Evolutionary conservation across 1,140 invertebrate species (phyloP), one percentile per base, ranked within the genome.

Genomic region (Polyergus mexicanus): DNA sequence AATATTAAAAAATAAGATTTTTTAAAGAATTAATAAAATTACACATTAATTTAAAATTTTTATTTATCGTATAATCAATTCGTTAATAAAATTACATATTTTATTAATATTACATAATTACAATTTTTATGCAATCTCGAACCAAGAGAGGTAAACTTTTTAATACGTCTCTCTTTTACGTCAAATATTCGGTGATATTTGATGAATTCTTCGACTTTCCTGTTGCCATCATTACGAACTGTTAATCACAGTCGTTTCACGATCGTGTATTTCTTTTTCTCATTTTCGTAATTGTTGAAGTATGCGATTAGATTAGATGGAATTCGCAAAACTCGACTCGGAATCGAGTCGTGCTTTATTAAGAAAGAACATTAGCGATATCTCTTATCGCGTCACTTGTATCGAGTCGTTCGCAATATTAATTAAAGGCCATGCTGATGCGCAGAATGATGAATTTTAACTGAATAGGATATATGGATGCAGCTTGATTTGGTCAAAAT

Each of bases 371-470:
- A 4, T 3, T 19, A 32, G 7, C 41, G 47, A 80, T 80, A 69
- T 56, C 65, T 68, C 77, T 80, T 80, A 80, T 80, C 65, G 62
- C 76, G 62, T 78, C 75, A 51, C 16, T 51, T 1, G 8, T 16
- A 35, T n/a, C 32, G 25, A 77, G 0, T 25, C 25, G 19, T 13
- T 80, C 47, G 65, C 16, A 54, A 32, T 69, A 56, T 58, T 35
- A 69, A 80, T 80, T 80, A 65, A 44, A 80, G 19, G 10, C 35
- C 10, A 65, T 32, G 16, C 22, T 54, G 38, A 16, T 47, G 19
- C n/a, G 60, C 28, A 44, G 16, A 51, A 51, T 3, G 6, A 7
- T 47, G 35, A 80, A 80, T 80, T 78, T 32, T 41, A 8, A 38
- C 22, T 56, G 13, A 63, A n/a, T 56, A 28, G n/a, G 35, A 28